A percentile compares a stretch with the other conserved stretches of the same genome.
phyloP scores from a whole-genome alignment of 2,797 vertebrate species.

The Sphenodon punctatus region DNA sequence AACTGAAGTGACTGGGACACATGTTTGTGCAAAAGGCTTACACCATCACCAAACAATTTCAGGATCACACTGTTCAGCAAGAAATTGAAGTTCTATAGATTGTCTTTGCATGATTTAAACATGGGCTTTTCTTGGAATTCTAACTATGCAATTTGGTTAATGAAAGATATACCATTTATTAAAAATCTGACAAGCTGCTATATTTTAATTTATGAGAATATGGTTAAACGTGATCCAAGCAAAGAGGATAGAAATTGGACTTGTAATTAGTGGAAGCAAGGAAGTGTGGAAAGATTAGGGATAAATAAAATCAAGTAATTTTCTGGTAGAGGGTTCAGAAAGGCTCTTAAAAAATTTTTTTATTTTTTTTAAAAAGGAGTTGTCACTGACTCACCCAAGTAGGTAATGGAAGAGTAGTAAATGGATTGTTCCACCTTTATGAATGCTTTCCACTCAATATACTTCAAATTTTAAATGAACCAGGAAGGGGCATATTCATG shows the following conservation, averaged over 20 bases:
- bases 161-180: neutral
- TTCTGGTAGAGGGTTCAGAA: conserved; percentile 30
- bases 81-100: neutral
- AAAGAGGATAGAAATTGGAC: conserved; percentile 49
- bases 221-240: conserved; percentile 48
- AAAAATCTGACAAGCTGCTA: conserved; percentile 26
- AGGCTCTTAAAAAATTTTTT: conserved; percentile 46
- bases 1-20: too few relatives aligned
- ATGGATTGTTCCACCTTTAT: neutral
- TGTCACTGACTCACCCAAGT: too few relatives aligned
- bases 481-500: neutral
- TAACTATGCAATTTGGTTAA: neutral
- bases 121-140: neutral
- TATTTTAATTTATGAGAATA: conserved; percentile 39
- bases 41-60: too few relatives aligned
- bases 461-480: accelerated
- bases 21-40: too few relatives aligned
- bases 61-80: too few relatives aligned
- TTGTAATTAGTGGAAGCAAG: conserved; percentile 44
- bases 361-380: too few relatives aligned
- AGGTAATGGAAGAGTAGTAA: too few relatives aligned
- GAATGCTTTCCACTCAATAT: neutral
- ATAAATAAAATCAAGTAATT: conserved; percentile 60
- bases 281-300: conserved; percentile 33
- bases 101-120: neutral